Percentiles rank a stretch among this genome's conserved stretches.
These are phyloP conservation scores for Spicauda simplicius DNA, from an alignment of 2,888 invertebrate genomes.

Conservation along the genomic window DNA sequence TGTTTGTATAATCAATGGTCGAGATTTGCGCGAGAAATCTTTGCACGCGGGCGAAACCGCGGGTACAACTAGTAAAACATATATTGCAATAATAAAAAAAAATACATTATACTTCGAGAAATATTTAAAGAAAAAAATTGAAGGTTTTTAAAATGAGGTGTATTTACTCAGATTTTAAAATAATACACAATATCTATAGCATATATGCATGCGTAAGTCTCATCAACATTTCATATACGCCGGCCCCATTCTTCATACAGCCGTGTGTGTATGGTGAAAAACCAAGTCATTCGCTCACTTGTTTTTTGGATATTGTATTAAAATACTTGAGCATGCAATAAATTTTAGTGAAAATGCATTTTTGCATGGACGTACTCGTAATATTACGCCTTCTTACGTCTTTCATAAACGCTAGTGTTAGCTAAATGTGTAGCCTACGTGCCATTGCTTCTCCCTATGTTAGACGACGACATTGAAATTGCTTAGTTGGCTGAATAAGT, in stretches of 20 bases:
- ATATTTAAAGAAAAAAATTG: no score
- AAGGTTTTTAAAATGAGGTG: no score
- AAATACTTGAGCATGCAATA: neutral
- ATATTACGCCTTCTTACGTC: neutral
- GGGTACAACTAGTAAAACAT: no score
- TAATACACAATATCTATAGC: no score
- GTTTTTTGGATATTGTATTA: neutral
- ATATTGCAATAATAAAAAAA: no score
- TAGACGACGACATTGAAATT: conserved; percentile 1
- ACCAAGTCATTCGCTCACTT: neutral
- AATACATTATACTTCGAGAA: no score
- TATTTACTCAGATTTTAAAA: no score
- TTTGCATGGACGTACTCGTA: conserved; percentile 15
- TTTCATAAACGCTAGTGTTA: conserved; percentile 10
- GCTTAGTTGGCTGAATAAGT: conserved; percentile 3
- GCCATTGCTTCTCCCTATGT: neutral
- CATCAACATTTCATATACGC: neutral
- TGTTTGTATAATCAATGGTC: no score
- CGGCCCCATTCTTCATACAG: neutral
- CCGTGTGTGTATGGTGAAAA: neutral
- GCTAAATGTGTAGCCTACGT: neutral
- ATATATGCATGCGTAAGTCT: neutral
- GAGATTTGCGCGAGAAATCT: no score
- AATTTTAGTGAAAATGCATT: neutral
- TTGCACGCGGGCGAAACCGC: no score